These are phyloP conservation scores for Pseudomyrmex pallidus DNA, from an alignment of 1,140 invertebrate genomes.

Conservation along the genomic window DNA sequence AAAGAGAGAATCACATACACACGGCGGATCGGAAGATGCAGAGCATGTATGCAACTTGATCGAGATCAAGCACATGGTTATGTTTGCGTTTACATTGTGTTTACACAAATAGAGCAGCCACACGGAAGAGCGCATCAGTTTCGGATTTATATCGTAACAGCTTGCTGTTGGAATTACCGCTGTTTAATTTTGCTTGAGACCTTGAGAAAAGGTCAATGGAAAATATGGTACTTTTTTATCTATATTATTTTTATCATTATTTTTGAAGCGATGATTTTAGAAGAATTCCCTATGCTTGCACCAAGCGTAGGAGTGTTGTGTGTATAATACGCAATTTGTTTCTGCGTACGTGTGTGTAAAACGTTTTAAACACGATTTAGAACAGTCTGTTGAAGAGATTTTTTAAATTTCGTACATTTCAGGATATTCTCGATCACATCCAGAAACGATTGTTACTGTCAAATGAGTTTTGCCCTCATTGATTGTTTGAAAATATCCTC, in stretches of 20 bases:
- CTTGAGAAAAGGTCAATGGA: constrained; percentile 22
- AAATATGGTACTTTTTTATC: constrained; percentile 56
- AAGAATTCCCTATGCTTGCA: constrained; percentile 11
- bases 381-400: constrained; percentile 47
- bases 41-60: constrained; percentile 41
- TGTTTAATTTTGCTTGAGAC: constrained; percentile 24
- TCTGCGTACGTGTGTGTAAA: constrained; percentile 70
- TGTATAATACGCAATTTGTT: constrained; percentile 74
- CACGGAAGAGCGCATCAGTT: constrained; percentile 45
- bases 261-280: constrained; percentile 33
- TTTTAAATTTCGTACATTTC: constrained; percentile 30
- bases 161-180: neutral
- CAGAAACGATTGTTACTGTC: too few species aligned
- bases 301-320: constrained; percentile 61
- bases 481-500: neutral
- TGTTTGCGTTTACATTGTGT: constrained; percentile 64
- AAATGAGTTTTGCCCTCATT: neutral
- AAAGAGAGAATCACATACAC: too few species aligned
- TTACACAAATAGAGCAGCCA: constrained; percentile 65
- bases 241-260: constrained; percentile 28
- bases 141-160: constrained; percentile 55
- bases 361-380: constrained; percentile 2
- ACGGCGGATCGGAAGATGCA: constrained; percentile 6
- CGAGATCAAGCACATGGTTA: neutral
- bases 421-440: too few species aligned